Base-by-base conservation (phyloP, 2,888 invertebrate genomes). In the Macrostomum cliftonense region DNA sequence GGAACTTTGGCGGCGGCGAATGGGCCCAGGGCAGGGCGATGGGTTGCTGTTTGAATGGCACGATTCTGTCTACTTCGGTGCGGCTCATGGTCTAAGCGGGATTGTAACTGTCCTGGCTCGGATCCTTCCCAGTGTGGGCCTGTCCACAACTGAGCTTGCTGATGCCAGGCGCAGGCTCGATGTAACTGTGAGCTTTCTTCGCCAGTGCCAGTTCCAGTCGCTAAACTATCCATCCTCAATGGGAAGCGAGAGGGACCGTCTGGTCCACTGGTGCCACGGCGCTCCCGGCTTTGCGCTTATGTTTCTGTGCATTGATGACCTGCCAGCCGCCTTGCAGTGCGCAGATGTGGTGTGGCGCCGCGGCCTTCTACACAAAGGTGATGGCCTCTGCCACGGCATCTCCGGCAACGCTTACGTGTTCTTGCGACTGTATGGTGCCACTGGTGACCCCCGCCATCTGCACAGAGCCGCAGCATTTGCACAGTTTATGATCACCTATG, bases 241-340 rank as follows among this genome's bases (percentile, higher is more conserved):
- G 28, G 79, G 77, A 1, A 71, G 57, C 12, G 59, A 70, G 42
- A 71, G 75, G 36, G 87, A 88, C 65, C 78, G 77, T 67, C 75
- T 86, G 54, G 78, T 88, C 17, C 88, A 88, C 60, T 88, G 87
- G 87, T 88, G 88, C 70, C 87, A 88, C 65, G 88, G 88, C n/a
- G 83, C 86, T 19, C 83, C 87, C 16, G 86, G 86, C 39, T 81
- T 82, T 72, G 75, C 83, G 13, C 77, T 80, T 57, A 70, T 83
- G 57, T 81, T 68, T 54, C 54, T 62, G 11, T 44, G 54, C 40
- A 68, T 70, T 37, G 63, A 66, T 53, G 85, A 83, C 67, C 65
- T 83, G 53, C 71, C 77, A 57, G 74, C 77, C 42, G 84, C 84
- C n/a, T 53, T 77, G 44, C 72, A 77, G 56, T 80, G 81, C 59